These are phyloP conservation scores for Cephus spinipes DNA, from an alignment of 2,888 invertebrate genomes.

Conservation along the genomic window DNA sequence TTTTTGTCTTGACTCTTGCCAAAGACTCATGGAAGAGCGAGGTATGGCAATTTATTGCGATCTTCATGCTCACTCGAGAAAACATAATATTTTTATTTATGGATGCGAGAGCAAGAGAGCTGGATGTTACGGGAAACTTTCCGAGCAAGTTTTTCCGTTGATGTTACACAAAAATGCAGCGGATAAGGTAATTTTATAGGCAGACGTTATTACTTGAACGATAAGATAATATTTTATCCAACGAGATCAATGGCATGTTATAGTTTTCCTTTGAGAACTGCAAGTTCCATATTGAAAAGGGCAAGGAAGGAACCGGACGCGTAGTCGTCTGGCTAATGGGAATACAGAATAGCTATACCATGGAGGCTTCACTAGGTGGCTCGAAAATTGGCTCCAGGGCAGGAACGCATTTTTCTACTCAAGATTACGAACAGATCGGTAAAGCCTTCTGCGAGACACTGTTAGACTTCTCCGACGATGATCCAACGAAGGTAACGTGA, in stretches of 20 bases:
- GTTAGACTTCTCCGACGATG: constrained; percentile 90
- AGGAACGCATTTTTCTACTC: constrained; percentile 86
- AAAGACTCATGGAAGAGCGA: constrained; percentile 87
- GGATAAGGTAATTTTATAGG: constrained; percentile 76
- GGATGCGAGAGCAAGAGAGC: constrained; percentile 89
- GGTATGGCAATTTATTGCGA: constrained; percentile 93
- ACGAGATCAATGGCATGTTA: not conserved
- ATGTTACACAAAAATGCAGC: constrained; percentile 94
- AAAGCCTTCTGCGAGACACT: constrained; percentile 93
- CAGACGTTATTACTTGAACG: not conserved
- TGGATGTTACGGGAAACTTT: constrained; percentile 80
- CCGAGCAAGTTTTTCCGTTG: constrained; percentile 93
- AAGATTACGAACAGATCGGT: constrained; percentile 86
- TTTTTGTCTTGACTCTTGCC: not conserved
- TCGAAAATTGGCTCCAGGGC: constrained; percentile 84
- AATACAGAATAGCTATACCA: constrained; percentile 92
- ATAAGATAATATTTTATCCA: not conserved
- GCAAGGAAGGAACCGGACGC: constrained; percentile 91
- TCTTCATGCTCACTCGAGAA: constrained; percentile 94
- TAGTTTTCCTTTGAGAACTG: constrained; percentile 95
- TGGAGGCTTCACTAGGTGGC: constrained; percentile 96
- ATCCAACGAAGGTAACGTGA: constrained; percentile 77
- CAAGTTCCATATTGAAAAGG: constrained; percentile 91
- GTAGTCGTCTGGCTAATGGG: constrained; percentile 97
- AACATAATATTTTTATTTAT: constrained; percentile 96